Conservation (phyloP, 2,888 invertebrate species). For the Automeris io region DNA sequence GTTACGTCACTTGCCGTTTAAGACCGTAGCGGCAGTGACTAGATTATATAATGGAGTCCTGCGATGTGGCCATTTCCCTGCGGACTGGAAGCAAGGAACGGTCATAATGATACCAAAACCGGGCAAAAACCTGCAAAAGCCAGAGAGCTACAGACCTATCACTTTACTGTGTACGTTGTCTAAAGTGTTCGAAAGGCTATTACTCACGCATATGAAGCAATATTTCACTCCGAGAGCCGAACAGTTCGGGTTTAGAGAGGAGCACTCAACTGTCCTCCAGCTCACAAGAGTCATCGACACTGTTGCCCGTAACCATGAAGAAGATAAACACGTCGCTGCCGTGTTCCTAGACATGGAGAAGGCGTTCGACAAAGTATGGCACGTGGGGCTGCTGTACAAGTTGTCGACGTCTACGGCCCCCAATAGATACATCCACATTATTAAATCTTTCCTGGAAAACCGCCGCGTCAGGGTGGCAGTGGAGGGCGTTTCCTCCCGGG, state of each 20-base stretch:
- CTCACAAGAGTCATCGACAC: slow-evolving; percentile 23
- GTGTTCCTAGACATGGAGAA: slow-evolving; percentile 28
- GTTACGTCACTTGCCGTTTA: background rate
- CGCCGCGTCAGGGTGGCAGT: slow-evolving; percentile 17
- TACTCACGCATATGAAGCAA: slow-evolving; percentile 8
- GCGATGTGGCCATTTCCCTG: slow-evolving; percentile 9
- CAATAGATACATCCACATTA: slow-evolving; percentile 5
- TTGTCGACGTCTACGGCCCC: slow-evolving; percentile 11
- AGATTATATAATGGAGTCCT: slow-evolving; percentile 11
- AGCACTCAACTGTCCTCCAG: slow-evolving; percentile 24
- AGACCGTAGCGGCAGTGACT: background rate
- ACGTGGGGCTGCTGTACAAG: slow-evolving; percentile 24
- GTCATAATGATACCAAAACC: slow-evolving; percentile 20
- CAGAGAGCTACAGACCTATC: slow-evolving; percentile 21
- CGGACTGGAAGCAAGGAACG: slow-evolving; percentile 13
- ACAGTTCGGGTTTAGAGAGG: slow-evolving; percentile 18
- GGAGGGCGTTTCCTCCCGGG: slow-evolving; percentile 5
- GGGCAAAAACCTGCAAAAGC: slow-evolving; percentile 13
- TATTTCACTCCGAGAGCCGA: slow-evolving; percentile 12
- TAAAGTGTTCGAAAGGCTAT: slow-evolving; percentile 17
- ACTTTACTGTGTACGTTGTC: slow-evolving; percentile 13
- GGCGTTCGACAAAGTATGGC: slow-evolving; percentile 31
- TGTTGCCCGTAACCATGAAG: too few relatives aligned
- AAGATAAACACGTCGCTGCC: slow-evolving; percentile 11
- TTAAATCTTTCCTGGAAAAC: slow-evolving; percentile 16